phyloP scores from a whole-genome alignment of 92 coral and sea anemone species.

The Galaxea fascicularis region DNA sequence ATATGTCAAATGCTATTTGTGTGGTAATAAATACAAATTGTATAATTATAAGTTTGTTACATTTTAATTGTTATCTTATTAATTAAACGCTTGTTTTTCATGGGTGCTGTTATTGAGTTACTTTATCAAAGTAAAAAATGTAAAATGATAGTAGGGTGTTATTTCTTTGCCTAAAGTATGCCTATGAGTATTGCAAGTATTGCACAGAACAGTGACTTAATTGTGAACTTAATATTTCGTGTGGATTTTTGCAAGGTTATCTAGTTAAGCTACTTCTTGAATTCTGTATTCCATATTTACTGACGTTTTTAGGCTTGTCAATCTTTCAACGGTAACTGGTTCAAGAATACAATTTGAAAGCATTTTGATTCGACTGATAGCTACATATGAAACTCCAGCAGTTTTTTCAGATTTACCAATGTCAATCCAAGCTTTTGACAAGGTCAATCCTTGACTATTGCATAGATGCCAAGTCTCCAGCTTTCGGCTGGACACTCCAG shows the following conservation, averaged over 20 bases:
- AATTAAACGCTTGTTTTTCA: slow-evolving; percentile 15
- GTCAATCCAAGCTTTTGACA: too few species aligned
- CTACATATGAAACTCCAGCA: too few species aligned
- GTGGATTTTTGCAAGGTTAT: neutral
- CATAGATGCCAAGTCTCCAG: too few species aligned
- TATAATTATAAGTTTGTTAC: slow-evolving; percentile 15
- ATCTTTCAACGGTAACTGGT: too few species aligned
- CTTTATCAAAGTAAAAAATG: neutral
- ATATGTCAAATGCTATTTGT: slow-evolving; percentile 15
- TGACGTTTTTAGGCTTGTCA: too few species aligned
- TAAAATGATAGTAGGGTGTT: slow-evolving; percentile 26
- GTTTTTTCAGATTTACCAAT: too few species aligned
- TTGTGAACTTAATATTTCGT: slow-evolving; percentile 5
- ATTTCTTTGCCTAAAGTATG: slow-evolving; percentile 20
- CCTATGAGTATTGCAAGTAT: slow-evolving; percentile 1
- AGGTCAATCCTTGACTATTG: too few species aligned
- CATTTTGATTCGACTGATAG: too few species aligned
- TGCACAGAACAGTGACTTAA: slow-evolving; percentile 10
- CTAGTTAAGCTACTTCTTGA: too few species aligned
- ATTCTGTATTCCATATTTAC: too few species aligned
- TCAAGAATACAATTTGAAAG: too few species aligned
- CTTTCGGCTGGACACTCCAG: too few species aligned
- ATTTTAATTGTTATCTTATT: slow-evolving; percentile 12
- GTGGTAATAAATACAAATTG: neutral
- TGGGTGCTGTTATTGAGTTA: slow-evolving; percentile 19